These are phyloP conservation scores for Diarsia dahlii DNA, from an alignment of 2,888 invertebrate genomes.

Conservation along the genomic window DNA sequence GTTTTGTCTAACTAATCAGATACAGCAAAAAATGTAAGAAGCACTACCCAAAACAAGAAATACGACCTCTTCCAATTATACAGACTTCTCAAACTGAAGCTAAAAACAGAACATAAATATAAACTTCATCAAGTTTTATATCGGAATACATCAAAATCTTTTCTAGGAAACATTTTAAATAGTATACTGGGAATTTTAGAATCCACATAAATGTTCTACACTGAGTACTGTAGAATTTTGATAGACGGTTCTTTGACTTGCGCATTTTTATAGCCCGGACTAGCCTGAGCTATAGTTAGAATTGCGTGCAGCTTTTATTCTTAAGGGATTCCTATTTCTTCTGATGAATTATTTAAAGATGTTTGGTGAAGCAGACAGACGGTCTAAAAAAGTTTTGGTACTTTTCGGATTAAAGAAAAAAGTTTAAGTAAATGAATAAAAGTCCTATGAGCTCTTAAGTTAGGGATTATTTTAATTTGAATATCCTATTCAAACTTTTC, in stretches of 20 bases:
- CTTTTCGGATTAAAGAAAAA: neutral
- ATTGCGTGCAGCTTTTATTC: constrained; percentile 17
- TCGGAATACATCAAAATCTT: constrained; percentile 18
- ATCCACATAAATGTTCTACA: constrained; percentile 19
- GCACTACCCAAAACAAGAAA: neutral
- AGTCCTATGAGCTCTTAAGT: neutral
- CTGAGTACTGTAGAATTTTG: neutral
- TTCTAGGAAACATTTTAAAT: constrained; percentile 26
- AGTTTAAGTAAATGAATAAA: neutral
- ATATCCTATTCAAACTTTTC: constrained; percentile 2
- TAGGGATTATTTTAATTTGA: constrained; percentile 2
- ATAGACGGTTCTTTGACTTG: constrained; percentile 42
- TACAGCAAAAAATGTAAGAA: neutral
- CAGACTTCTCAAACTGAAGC: constrained; percentile 12
- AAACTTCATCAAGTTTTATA: constrained; percentile 22
- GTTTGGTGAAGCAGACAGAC: constrained; percentile 12
- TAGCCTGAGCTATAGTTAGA: neutral
- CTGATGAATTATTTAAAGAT: constrained; percentile 32
- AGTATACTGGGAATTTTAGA: constrained; percentile 16
- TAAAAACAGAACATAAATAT: neutral
- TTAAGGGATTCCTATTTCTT: constrained; percentile 19
- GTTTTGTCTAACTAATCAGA: neutral
- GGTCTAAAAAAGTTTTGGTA: neutral
- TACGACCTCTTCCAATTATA: neutral
- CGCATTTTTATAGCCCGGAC: constrained; percentile 21